A percentile compares a stretch with the other conserved stretches of the same genome.
Conservation (phyloP, 2,888 invertebrate species). For the Thalpophila matura region DNA sequence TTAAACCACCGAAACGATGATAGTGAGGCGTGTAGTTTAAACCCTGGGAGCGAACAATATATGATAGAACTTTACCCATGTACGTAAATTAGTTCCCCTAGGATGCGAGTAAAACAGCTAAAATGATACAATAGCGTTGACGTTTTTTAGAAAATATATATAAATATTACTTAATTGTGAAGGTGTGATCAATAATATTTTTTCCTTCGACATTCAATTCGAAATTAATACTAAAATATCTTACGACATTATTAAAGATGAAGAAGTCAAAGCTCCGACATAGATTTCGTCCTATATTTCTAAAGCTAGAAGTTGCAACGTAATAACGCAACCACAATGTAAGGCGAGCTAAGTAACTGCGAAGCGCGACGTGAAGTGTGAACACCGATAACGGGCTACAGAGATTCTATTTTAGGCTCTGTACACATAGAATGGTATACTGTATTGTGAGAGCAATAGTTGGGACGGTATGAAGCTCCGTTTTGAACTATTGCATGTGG, state of each 20-base stretch:
- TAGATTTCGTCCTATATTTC: background rate
- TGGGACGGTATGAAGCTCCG: background rate
- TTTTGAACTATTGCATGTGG: background rate
- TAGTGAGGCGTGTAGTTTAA: no score
- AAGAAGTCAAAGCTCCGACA: background rate
- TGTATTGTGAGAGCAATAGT: background rate
- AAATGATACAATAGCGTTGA: no score
- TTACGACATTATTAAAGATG: background rate
- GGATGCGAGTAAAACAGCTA: no score
- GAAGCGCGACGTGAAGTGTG: slow-evolving; percentile 52
- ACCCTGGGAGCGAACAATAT: no score
- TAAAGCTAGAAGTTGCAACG: slow-evolving; percentile 16
- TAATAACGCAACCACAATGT: slow-evolving; percentile 30
- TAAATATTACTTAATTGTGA: no score
- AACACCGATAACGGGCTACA: slow-evolving; percentile 50
- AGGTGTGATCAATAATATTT: no score
- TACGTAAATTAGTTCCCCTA: no score
- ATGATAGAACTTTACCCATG: no score
- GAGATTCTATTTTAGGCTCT: slow-evolving; percentile 27
- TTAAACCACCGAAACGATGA: no score
- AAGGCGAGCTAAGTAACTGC: slow-evolving; percentile 24
- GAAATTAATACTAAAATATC: background rate
- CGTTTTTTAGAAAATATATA: no score
- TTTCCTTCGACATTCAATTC: no score
- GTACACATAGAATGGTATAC: slow-evolving; percentile 18